phyloP scores from a whole-genome alignment of 1,140 invertebrate species.

The Coenobita brevimanus region DNA sequence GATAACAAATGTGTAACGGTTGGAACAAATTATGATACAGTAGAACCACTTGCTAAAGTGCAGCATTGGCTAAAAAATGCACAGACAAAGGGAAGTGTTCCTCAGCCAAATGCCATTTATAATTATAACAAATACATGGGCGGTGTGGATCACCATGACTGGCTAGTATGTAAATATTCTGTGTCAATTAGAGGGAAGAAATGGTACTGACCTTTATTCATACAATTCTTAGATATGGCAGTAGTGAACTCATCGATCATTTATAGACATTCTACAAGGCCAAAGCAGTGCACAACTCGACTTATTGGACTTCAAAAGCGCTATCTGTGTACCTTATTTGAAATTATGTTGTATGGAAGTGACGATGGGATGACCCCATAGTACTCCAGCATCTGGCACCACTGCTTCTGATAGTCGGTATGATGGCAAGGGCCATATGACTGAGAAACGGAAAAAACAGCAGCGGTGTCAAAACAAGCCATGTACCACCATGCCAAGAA shows the following conservation, averaged over 20 bases:
- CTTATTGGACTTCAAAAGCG: too few species aligned
- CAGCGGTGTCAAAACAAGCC: slow-evolving; percentile 8
- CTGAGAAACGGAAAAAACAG: too few species aligned
- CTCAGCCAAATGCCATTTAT: too few species aligned
- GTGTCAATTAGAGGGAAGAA: too few species aligned
- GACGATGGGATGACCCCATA: not conserved
- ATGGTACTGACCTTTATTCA: slow-evolving; percentile 35
- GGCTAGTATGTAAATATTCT: slow-evolving; percentile 17
- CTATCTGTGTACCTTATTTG: slow-evolving; percentile 9
- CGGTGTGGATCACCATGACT: too few species aligned
- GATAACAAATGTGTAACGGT: slow-evolving; percentile 28
- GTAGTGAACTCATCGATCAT: too few species aligned
- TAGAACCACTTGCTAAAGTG: not conserved
- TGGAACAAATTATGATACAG: slow-evolving; percentile 26
- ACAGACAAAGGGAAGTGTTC: too few species aligned
- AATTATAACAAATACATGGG: too few species aligned
- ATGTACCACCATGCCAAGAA: too few species aligned
- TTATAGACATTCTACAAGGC: not conserved
- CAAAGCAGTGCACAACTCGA: not conserved
- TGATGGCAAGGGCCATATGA: too few species aligned
- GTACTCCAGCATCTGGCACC: not conserved
- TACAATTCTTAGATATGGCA: not conserved
- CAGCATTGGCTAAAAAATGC: too few species aligned
- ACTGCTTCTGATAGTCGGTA: slow-evolving; percentile 10
- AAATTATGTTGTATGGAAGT: slow-evolving; percentile 1